These are phyloP conservation scores for Corydoras maculifer DNA, from an alignment of 2,113 vertebrate species.

Conservation along the genomic window DNA sequence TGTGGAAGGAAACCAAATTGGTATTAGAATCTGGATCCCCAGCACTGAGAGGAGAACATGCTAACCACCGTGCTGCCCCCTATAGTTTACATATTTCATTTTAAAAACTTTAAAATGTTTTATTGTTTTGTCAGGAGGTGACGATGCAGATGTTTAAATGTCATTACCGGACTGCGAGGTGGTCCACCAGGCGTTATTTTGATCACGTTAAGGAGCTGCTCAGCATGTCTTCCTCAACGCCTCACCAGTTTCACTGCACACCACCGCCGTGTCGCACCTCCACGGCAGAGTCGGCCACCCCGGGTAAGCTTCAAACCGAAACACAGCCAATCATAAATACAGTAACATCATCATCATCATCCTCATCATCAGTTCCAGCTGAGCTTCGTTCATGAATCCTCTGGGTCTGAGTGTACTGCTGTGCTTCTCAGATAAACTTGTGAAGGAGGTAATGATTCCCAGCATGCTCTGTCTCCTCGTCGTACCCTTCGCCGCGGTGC, in stretches of 20 bases:
- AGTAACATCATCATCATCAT: neutral
- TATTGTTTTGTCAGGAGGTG: constrained; percentile 36
- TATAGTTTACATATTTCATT: no score
- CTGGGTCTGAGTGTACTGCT: constrained; percentile 8
- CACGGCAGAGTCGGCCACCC: constrained; percentile 7
- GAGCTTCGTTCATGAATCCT: neutral
- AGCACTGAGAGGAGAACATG: no score
- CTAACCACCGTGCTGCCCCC: no score
- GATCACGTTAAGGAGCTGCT: constrained; percentile 44
- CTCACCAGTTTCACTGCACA: constrained; percentile 31
- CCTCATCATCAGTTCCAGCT: neutral
- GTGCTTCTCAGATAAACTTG: constrained; percentile 23
- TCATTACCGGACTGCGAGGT: constrained; percentile 44
- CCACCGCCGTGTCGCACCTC: constrained; percentile 40
- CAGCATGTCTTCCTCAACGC: constrained; percentile 13
- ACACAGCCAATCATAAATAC: no score
- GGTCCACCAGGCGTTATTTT: constrained; percentile 43
- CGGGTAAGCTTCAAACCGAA: constrained; percentile 33
- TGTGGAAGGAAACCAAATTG: no score
- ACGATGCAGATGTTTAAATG: constrained; percentile 47
- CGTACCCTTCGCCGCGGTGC: constrained; percentile 25
- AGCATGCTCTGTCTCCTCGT: constrained; percentile 25
- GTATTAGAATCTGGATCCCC: no score
- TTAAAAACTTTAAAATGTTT: neutral
- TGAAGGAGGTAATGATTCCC: constrained; percentile 5